Conservation (phyloP, 2,888 invertebrate genomes). For the Brenthis hecate region DNA sequence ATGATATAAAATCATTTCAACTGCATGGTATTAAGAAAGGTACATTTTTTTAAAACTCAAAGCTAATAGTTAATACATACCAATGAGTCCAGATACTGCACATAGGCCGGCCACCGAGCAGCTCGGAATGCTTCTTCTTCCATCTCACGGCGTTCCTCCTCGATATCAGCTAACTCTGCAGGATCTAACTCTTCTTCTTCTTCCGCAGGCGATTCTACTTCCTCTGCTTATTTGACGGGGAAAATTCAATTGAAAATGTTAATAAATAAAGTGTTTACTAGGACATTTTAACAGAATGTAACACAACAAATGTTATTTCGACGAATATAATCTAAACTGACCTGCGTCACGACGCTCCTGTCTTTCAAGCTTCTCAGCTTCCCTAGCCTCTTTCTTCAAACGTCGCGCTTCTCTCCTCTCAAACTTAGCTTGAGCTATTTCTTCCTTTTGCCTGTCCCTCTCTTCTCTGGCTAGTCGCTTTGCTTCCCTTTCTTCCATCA, state of each 20-base stretch:
- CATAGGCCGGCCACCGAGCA: conserved; percentile 76
- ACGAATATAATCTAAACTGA: conserved; percentile 34
- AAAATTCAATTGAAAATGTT: too few species aligned
- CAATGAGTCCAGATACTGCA: conserved; percentile 71
- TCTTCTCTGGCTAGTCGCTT: conserved; percentile 57
- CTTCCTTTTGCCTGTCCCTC: conserved; percentile 54
- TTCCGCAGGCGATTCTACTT: conserved; percentile 67
- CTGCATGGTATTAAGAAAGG: not conserved
- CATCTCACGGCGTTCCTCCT: conserved; percentile 67
- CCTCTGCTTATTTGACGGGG: conserved; percentile 53
- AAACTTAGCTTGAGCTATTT: conserved; percentile 55
- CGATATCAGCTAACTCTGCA: conserved; percentile 71
- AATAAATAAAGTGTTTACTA: too few species aligned
- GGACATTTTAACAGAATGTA: too few species aligned
- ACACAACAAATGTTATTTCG: too few species aligned
- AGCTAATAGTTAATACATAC: conserved; percentile 47
- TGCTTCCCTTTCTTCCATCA: conserved; percentile 54
- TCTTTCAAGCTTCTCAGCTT: conserved; percentile 56
- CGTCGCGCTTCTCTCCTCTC: conserved; percentile 63
- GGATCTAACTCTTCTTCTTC: conserved; percentile 65
- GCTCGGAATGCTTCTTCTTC: conserved; percentile 66
- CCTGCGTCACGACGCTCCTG: conserved; percentile 62
- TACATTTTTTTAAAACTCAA: conserved; percentile 5
- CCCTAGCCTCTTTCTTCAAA: conserved; percentile 62
- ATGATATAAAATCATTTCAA: not conserved